Percentiles rank a stretch among this genome's conserved stretches.
phyloP scores from a whole-genome alignment of 2,797 vertebrate genomes.

The Myotis daubentonii region DNA sequence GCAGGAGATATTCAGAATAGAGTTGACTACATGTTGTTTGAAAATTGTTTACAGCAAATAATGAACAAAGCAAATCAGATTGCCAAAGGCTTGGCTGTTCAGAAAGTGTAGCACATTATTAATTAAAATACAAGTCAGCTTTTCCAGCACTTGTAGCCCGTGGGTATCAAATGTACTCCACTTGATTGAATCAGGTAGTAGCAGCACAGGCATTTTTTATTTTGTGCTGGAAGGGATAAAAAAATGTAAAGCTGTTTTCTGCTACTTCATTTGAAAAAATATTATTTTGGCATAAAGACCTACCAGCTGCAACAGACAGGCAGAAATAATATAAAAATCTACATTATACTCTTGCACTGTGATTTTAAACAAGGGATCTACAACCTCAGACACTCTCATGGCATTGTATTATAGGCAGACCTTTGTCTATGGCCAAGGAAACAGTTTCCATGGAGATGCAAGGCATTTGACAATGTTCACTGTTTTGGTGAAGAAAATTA shows the following conservation, averaged over 20 bases:
- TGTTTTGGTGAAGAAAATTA: slow-evolving; percentile 77
- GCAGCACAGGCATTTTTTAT: slow-evolving; percentile 93
- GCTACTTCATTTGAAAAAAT: slow-evolving; percentile 89
- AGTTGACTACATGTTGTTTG: slow-evolving; percentile 89
- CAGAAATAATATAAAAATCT: slow-evolving; percentile 64
- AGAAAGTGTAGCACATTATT: slow-evolving; percentile 95
- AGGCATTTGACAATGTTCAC: slow-evolving; percentile 74
- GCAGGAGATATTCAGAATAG: slow-evolving; percentile 84
- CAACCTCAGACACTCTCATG: slow-evolving; percentile 52
- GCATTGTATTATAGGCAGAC: slow-evolving; percentile 66
- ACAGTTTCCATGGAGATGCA: slow-evolving; percentile 70
- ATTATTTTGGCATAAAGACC: slow-evolving; percentile 87
- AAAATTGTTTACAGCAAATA: slow-evolving; percentile 94
- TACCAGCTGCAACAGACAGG: slow-evolving; percentile 83
- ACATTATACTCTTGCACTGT: slow-evolving; percentile 11
- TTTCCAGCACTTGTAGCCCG: slow-evolving; percentile 90
- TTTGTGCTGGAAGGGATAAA: slow-evolving; percentile 93
- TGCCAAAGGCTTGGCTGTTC: slow-evolving; percentile 92
- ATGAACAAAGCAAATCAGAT: slow-evolving; percentile 88
- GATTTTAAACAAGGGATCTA: slow-evolving; percentile 47
- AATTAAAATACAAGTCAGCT: slow-evolving; percentile 98
- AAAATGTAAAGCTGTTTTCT: slow-evolving; percentile 92
- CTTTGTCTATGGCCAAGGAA: slow-evolving; percentile 77
- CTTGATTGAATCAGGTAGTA: slow-evolving; percentile 99
- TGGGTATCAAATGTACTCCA: slow-evolving; percentile 97